Conservation (phyloP, 2,113 vertebrate species). For the Boulengeromyrus knoepffleri region DNA sequence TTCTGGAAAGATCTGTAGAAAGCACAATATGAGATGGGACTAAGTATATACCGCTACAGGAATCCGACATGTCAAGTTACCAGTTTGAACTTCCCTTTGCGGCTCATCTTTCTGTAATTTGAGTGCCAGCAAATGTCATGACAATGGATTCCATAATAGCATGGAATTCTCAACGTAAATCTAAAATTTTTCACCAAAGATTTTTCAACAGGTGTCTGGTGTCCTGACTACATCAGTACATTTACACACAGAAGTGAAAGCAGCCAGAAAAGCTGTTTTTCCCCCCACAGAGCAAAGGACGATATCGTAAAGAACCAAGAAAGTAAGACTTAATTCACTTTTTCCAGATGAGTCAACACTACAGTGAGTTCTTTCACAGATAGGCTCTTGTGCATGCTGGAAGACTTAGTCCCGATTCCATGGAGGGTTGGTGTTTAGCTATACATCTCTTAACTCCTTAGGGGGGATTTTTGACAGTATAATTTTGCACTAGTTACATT, state of each 20-base stretch:
- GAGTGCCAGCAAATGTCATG: not conserved
- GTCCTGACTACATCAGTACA: not conserved
- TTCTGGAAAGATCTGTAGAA: not conserved
- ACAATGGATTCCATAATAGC: not conserved
- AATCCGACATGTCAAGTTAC: not conserved
- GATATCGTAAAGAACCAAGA: not conserved
- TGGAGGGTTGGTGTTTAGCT: not conserved
- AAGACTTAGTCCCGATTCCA: not conserved
- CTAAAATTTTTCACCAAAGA: not conserved
- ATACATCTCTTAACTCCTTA: conserved; percentile 20
- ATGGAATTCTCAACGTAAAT: not conserved
- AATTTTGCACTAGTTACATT: conserved; percentile 39
- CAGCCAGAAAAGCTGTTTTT: not conserved
- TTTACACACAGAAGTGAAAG: not conserved
- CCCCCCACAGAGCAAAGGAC: not conserved
- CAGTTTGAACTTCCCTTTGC: not conserved
- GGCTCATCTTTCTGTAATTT: not conserved
- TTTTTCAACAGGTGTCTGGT: conserved; percentile 1
- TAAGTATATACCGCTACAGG: not conserved
- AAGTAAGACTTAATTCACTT: not conserved
- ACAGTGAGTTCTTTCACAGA: not conserved
- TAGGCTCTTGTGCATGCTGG: not conserved
- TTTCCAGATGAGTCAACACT: not conserved
- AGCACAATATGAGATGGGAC: not conserved
- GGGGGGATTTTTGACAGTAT: conserved; percentile 30